Conservation (phyloP, 2,113 vertebrate species). For the Gopherus flavomarginatus region DNA sequence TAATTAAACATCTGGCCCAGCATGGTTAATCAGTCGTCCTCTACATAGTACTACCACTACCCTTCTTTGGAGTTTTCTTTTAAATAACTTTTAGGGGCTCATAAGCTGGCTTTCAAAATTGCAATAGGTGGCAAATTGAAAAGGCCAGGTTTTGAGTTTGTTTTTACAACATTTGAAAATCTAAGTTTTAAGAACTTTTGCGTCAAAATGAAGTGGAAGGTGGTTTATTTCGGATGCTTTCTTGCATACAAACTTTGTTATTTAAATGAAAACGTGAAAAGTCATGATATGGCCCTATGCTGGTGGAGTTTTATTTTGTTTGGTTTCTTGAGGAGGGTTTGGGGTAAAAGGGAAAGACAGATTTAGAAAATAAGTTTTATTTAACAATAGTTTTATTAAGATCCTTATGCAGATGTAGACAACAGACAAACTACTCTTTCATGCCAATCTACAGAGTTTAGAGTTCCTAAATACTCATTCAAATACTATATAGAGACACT, state of each 20-base stretch:
- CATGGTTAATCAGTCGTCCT: background rate
- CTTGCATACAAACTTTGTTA: background rate
- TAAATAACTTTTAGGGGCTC: background rate
- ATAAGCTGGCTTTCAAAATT: conserved; percentile 19
- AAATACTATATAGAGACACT: background rate
- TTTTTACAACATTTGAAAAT: background rate
- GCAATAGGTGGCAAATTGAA: background rate
- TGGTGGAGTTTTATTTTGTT: background rate
- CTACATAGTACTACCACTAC: background rate
- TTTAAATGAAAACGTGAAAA: background rate
- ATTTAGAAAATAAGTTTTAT: conserved; percentile 30
- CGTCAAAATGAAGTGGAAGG: background rate
- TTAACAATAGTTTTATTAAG: conserved; percentile 28
- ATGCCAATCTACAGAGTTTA: background rate
- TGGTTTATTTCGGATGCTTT: background rate
- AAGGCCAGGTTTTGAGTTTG: conserved; percentile 9
- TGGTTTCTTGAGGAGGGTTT: background rate
- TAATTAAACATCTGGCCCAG: background rate
- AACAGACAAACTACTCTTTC: conserved; percentile 3
- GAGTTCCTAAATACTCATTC: background rate
- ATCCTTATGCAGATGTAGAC: background rate
- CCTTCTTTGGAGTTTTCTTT: background rate
- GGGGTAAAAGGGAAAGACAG: background rate
- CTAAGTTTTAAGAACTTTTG: background rate
- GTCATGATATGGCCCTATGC: background rate